phyloP scores from a whole-genome alignment of 64 coral and sea anemone genomes.

The Montipora sp. region DNA sequence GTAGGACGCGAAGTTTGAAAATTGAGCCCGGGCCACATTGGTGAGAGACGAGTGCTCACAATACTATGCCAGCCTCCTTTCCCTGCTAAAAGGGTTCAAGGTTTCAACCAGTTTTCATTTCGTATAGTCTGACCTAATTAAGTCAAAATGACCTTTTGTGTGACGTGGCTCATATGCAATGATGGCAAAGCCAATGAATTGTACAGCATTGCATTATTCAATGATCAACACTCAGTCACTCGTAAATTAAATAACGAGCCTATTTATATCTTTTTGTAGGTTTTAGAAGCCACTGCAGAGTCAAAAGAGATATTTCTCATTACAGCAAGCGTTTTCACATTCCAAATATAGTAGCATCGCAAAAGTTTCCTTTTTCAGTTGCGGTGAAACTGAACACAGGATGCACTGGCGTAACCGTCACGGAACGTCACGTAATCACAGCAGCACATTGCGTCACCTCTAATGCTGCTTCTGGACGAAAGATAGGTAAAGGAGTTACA shows the following conservation, averaged over 20 bases:
- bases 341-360: background rate
- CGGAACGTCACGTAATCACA: constrained; percentile 16
- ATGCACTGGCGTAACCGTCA: constrained; percentile 5
- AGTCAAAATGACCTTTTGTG: no score
- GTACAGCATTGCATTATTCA: background rate
- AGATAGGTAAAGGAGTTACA: background rate
- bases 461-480: background rate
- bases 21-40: no score
- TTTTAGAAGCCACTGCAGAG: background rate
- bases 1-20: no score
- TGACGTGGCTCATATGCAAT: no score
- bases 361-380: constrained; percentile 14
- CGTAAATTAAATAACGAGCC: background rate
- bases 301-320: background rate
- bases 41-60: no score
- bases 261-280: background rate
- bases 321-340: constrained; percentile 15
- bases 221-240: background rate
- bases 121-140: no score
- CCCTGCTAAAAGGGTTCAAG: no score
- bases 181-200: no score
- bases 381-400: background rate
- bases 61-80: no score
- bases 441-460: constrained; percentile 12
- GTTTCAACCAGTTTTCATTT: no score